These are phyloP conservation scores for Laupala kohalensis DNA, from an alignment of 1,140 invertebrate genomes.

Conservation along the genomic window DNA sequence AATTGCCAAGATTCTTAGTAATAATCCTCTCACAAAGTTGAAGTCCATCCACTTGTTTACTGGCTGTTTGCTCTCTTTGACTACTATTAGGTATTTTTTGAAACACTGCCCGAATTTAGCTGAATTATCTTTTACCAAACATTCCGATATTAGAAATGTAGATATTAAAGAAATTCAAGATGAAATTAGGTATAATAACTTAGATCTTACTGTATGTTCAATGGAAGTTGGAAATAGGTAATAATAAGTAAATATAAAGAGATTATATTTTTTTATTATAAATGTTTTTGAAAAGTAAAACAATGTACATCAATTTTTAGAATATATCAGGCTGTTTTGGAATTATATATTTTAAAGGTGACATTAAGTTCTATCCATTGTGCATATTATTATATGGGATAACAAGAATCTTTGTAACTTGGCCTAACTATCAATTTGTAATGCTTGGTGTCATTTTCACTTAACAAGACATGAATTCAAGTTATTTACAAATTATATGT, in stretches of 20 bases:
- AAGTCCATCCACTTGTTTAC: conserved; percentile 2
- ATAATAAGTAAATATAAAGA: background rate
- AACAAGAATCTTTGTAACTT: background rate
- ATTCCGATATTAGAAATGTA: background rate
- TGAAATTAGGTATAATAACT: background rate
- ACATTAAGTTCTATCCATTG: background rate
- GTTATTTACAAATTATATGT: too few species aligned
- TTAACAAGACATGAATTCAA: too few species aligned
- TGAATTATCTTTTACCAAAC: background rate
- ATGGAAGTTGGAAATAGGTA: background rate
- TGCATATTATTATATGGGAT: background rate
- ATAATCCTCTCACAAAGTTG: conserved; percentile 8
- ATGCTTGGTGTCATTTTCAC: too few species aligned
- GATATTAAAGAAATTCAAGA: background rate
- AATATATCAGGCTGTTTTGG: background rate
- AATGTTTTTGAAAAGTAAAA: background rate
- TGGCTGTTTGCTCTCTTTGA: background rate
- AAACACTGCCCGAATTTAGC: conserved; percentile 7
- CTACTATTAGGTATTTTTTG: conserved; percentile 2
- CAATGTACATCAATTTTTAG: background rate
- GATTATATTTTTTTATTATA: background rate
- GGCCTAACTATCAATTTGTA: background rate
- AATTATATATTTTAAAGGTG: background rate
- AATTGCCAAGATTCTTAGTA: background rate
- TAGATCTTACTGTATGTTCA: background rate